These are phyloP conservation scores for Drosophila pandora DNA, from an alignment of 1,140 invertebrate species.

Conservation along the genomic window DNA sequence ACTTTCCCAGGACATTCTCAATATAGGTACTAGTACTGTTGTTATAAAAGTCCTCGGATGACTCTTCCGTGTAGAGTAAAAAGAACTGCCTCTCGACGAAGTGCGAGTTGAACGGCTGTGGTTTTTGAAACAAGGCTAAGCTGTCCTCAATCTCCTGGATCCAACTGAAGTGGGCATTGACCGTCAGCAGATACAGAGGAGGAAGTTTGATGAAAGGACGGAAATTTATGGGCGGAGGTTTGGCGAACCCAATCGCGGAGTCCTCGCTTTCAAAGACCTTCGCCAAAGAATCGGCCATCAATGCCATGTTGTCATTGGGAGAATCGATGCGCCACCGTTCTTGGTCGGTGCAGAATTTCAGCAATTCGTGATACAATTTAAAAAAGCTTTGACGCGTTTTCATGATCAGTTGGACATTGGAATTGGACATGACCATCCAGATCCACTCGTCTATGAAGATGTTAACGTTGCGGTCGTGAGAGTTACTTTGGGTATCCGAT, in stretches of 20 bases:
- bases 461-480: constrained; percentile 18
- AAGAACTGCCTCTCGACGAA: constrained; percentile 62
- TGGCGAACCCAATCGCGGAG: constrained; percentile 25
- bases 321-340: constrained; percentile 43
- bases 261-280: constrained; percentile 61
- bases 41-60: constrained; percentile 32
- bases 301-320: neutral
- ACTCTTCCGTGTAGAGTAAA: constrained; percentile 44
- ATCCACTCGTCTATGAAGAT: constrained; percentile 91
- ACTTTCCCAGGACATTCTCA: constrained; percentile 54
- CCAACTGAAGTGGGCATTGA: constrained; percentile 55
- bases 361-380: constrained; percentile 55
- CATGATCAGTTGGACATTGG: constrained; percentile 88
- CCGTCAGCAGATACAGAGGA: constrained; percentile 37
- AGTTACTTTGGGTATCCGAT: constrained; percentile 4
- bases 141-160: constrained; percentile 24
- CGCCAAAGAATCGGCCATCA: constrained; percentile 43
- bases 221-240: constrained; percentile 24
- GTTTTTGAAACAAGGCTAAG: neutral
- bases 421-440: constrained; percentile 89
- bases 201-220: constrained; percentile 33
- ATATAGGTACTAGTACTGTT: constrained; percentile 21
- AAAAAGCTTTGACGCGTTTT: constrained; percentile 92
- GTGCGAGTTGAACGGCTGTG: neutral
- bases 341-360: constrained; percentile 48